phyloP scores from a whole-genome alignment of 1,140 invertebrate species.

The Ips typographus region DNA sequence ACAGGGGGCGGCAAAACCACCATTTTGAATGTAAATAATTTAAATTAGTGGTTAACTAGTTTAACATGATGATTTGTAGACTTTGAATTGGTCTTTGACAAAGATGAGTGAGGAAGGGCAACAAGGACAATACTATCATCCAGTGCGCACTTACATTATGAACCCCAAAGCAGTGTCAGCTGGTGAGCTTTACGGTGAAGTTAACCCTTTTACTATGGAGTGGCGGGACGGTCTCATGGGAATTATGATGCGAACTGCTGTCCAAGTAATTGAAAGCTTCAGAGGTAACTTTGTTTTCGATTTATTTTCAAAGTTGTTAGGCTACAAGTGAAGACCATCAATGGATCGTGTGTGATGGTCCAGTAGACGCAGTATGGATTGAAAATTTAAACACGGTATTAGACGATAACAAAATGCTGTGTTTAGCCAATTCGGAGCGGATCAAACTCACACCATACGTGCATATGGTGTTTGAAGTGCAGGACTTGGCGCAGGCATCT shows the following conservation, averaged over 20 bases:
- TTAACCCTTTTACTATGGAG: constrained; percentile 81
- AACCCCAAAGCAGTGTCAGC: constrained; percentile 90
- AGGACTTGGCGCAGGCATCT: constrained; percentile 81
- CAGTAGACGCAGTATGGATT: constrained; percentile 93
- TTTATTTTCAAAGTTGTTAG: constrained; percentile 36
- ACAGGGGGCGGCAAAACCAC: constrained; percentile 82
- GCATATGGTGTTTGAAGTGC: constrained; percentile 87
- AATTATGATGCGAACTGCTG: constrained; percentile 68
- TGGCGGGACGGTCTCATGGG: constrained; percentile 88
- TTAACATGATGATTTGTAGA: constrained; percentile 52
- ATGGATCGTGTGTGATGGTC: constrained; percentile 86
- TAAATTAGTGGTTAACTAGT: not conserved
- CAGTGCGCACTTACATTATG: constrained; percentile 69
- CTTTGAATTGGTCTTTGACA: constrained; percentile 66
- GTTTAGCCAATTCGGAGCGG: constrained; percentile 82
- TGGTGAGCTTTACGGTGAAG: constrained; percentile 86
- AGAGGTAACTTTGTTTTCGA: constrained; percentile 5
- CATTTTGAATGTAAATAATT: constrained; percentile 60
- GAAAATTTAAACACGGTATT: constrained; percentile 93
- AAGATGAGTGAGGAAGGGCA: constrained; percentile 60
- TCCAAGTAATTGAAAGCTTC: constrained; percentile 55
- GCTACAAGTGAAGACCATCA: constrained; percentile 68
- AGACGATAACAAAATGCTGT: constrained; percentile 93
- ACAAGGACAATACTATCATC: constrained; percentile 59
- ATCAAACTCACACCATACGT: constrained; percentile 84